These are phyloP conservation scores for Mastomys natalensis DNA, from an alignment of 2,113 vertebrate species.

Conservation along the genomic window DNA sequence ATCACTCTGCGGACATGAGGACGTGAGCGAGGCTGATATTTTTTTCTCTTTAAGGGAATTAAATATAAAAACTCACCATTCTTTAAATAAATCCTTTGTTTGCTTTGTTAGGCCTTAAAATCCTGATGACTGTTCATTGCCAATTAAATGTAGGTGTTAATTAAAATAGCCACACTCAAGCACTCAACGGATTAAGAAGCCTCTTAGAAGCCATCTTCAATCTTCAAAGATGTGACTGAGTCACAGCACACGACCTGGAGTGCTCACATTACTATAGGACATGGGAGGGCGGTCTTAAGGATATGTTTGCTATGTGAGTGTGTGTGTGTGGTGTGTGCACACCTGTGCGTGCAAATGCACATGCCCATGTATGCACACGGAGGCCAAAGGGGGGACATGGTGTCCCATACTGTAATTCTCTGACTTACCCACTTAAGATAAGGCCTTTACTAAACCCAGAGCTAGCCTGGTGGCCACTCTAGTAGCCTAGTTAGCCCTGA, in stretches of 20 bases:
- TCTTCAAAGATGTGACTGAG: neutral
- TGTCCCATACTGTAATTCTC: neutral
- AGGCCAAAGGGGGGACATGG: neutral
- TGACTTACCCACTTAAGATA: neutral
- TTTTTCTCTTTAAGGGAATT: slow-evolving; percentile 41
- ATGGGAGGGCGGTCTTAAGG: neutral
- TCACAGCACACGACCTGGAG: neutral
- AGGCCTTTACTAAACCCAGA: neutral
- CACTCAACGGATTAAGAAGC: neutral
- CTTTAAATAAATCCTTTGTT: slow-evolving; percentile 74
- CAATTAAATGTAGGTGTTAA: slow-evolving; percentile 70
- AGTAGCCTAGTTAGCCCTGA: neutral
- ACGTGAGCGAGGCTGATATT: neutral
- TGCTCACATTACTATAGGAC: neutral
- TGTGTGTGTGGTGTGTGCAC: neutral
- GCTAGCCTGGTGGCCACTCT: too few relatives aligned
- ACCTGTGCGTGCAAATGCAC: neutral
- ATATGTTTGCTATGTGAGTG: neutral
- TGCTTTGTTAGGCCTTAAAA: slow-evolving; percentile 53
- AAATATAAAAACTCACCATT: slow-evolving; percentile 46
- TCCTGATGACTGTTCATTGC: slow-evolving; percentile 45
- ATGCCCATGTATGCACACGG: neutral
- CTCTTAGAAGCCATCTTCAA: neutral
- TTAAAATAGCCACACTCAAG: slow-evolving; percentile 48
- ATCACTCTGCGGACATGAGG: neutral